Conservation (phyloP, 2,113 vertebrate genomes). For the Phocoena phocoena region DNA sequence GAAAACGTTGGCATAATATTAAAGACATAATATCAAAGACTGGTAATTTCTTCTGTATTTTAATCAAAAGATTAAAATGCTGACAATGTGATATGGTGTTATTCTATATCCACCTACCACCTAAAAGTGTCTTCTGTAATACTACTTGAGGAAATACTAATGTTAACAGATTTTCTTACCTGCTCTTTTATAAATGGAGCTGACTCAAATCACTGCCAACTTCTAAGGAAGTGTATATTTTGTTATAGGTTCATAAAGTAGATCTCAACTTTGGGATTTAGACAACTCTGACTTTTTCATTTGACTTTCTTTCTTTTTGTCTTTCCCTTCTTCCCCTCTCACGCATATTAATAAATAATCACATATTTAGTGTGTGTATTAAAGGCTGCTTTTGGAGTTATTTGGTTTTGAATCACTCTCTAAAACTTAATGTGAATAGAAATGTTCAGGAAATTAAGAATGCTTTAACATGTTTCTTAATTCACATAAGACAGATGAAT, state of each 20-base stretch:
- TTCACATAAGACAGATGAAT: background rate
- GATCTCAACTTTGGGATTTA: background rate
- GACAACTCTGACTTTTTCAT: background rate
- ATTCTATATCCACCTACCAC: background rate
- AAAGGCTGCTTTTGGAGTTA: conserved; percentile 23
- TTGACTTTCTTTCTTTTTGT: background rate
- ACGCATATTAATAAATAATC: background rate
- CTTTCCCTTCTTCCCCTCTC: background rate
- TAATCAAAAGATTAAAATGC: conserved; percentile 47
- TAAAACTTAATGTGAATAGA: conserved; percentile 22
- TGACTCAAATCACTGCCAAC: background rate
- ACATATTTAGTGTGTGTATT: background rate
- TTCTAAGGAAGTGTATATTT: background rate
- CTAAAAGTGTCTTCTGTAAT: conserved; percentile 5
- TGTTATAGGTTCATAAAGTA: background rate
- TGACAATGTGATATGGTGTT: background rate
- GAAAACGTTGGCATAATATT: conserved; percentile 11
- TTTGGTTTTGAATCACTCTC: conserved; percentile 28
- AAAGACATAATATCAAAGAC: background rate
- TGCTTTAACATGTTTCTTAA: background rate
- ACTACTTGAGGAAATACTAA: background rate
- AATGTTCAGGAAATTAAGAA: conserved; percentile 30
- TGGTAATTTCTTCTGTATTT: background rate
- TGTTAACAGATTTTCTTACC: conserved; percentile 25
- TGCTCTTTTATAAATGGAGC: conserved; percentile 11